These are phyloP conservation scores for Schizothorax lantsangensis DNA, from an alignment of 2,797 vertebrate species.

Conservation along the genomic window DNA sequence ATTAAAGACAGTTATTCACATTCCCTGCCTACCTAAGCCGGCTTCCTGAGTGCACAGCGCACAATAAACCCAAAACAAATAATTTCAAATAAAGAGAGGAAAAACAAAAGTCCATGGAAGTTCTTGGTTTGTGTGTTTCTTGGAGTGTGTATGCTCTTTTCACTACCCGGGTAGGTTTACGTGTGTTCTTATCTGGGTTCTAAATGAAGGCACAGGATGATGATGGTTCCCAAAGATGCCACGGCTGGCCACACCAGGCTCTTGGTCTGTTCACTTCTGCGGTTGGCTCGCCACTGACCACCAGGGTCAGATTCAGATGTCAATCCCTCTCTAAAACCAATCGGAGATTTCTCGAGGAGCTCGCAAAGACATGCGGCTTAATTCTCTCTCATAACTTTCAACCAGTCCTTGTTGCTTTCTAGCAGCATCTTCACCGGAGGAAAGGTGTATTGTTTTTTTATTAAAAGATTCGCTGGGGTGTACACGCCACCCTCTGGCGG, in stretches of 20 bases:
- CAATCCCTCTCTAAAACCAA: too few relatives aligned
- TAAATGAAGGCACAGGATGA: not conserved
- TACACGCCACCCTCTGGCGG: too few relatives aligned
- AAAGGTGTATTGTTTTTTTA: too few relatives aligned
- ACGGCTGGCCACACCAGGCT: not conserved
- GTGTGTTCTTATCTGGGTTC: not conserved
- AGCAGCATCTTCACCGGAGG: too few relatives aligned
- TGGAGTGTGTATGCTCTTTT: not conserved
- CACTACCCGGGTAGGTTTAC: not conserved
- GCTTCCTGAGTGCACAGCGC: slow-evolving; percentile 1
- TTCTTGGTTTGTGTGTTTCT: too few relatives aligned
- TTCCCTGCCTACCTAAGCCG: not conserved
- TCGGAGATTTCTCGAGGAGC: too few relatives aligned
- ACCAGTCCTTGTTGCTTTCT: too few relatives aligned
- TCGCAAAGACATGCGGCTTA: too few relatives aligned
- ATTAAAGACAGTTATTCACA: not conserved
- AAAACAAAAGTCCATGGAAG: not conserved
- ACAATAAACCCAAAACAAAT: not conserved
- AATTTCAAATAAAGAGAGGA: not conserved
- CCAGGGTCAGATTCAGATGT: too few relatives aligned
- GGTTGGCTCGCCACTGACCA: not conserved
- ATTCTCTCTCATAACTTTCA: too few relatives aligned
- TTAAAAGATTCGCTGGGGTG: too few relatives aligned
- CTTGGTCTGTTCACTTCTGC: not conserved
- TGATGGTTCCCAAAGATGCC: not conserved